Base-by-base conservation (phyloP, 92 coral and sea anemone genomes). In the Parazoanthus darwini region DNA sequence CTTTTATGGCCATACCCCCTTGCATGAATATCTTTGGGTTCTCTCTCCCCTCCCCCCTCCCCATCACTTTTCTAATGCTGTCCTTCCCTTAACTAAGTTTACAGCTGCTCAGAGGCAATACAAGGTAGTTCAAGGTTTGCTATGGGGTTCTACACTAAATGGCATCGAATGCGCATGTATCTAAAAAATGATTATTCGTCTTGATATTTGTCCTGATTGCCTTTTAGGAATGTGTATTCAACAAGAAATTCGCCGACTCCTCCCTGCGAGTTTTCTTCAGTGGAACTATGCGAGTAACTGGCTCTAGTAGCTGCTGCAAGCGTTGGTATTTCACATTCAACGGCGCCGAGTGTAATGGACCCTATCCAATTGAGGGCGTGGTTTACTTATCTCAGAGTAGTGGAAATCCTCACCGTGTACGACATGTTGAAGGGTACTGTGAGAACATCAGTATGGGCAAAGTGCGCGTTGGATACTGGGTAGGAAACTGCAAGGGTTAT, bases 381-480 rank as follows among this genome's bases (percentile, higher is more conserved):
- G 59, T 85, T 85, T 85, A 70, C 78, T 44, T 85, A 29, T 1
- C 3, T 37, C 37, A 43, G 11, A 26, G 6, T 39, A 26, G 6
- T 39, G 79, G 88, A 23, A 23, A 70, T 85, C 77, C 79, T 2
- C 66, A 71, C n/a, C 88, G 88, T 37, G 78, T 70, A 22, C 88
- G 79, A 22, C 77, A 65, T 48, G 65, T 85, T 1, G 79, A 85
- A 68, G 83, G 83, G 20, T 79, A 79, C 70, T 79, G 83, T 26
- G 83, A 79, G 70, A 79, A 79, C 42, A 51, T 66, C 79, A 48
- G 13, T 56, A 85, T 14, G 13, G 88, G 88, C 2, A 67, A 70
- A 70, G 79, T 85, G 77, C 88, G 79, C 79, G 88, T 85, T 54
- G 85, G 85, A 22, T 81, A 54, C 73, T 81, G 85, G 85, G 85